Conservation (phyloP, 2,797 vertebrate species). For the Phyllotis vaccarum region DNA sequence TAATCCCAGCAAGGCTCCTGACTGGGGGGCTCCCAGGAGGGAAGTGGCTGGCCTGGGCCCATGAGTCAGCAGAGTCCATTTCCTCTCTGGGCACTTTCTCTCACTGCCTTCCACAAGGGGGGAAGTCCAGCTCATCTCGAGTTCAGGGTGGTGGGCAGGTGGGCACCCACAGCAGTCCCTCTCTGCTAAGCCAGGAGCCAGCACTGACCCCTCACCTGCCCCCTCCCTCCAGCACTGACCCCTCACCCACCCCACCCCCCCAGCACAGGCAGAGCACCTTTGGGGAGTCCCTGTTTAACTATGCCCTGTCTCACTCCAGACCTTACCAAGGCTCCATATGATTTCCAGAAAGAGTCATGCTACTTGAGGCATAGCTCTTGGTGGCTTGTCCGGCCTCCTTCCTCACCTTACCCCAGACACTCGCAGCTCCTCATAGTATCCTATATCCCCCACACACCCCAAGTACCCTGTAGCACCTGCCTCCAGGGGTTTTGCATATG, state of each 20-base stretch:
- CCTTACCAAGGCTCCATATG: background rate
- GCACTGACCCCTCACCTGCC: background rate
- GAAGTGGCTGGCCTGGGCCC: slow-evolving; percentile 47
- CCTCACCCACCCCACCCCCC: too few relatives aligned
- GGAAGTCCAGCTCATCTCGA: background rate
- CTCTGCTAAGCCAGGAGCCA: background rate
- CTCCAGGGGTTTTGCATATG: background rate
- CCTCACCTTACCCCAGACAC: too few relatives aligned
- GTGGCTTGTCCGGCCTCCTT: background rate
- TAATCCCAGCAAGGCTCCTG: background rate
- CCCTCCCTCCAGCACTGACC: background rate
- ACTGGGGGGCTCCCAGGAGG: background rate
- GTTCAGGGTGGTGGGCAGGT: background rate
- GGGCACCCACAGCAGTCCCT: background rate
- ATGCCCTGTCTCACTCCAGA: background rate
- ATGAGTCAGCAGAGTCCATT: slow-evolving; percentile 62
- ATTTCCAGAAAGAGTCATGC: background rate
- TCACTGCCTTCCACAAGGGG: background rate
- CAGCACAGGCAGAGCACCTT: background rate
- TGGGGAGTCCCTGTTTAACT: background rate
- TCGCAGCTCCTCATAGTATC: background rate
- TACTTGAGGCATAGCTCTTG: background rate
- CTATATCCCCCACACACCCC: background rate
- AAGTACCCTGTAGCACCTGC: background rate
- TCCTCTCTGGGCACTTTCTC: slow-evolving; percentile 66